Conservation (phyloP, 2,113 vertebrate species). For the Oplegnathus fasciatus region DNA sequence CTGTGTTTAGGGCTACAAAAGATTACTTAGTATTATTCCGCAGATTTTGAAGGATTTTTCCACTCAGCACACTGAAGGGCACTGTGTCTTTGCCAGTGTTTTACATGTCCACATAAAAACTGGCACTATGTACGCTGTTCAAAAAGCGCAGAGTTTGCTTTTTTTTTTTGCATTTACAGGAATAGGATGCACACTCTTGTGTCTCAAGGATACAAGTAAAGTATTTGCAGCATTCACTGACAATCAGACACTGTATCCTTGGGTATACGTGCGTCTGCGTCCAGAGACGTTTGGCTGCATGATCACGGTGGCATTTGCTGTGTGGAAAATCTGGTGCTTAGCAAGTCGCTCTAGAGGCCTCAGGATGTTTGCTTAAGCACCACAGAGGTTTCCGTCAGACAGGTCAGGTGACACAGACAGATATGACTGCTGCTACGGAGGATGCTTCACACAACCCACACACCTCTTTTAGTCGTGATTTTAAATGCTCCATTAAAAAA, state of each 20-base stretch:
- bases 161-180: slow-evolving; percentile 11
- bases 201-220: background rate
- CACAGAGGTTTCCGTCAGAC: slow-evolving; percentile 70
- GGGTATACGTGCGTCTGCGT: background rate
- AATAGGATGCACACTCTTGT: slow-evolving; percentile 11
- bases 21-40: slow-evolving; percentile 53
- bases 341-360: slow-evolving; percentile 31
- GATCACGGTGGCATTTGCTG: slow-evolving; percentile 15
- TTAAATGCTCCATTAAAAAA: background rate
- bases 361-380: slow-evolving; percentile 64
- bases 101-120: slow-evolving; percentile 26
- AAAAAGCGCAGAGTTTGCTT: slow-evolving; percentile 13
- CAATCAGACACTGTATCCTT: background rate
- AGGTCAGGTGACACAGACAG: slow-evolving; percentile 69
- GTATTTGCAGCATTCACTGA: background rate
- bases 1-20: slow-evolving; percentile 65
- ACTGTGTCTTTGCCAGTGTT: slow-evolving; percentile 26
- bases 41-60: slow-evolving; percentile 40
- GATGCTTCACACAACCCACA: slow-evolving; percentile 34
- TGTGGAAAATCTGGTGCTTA: slow-evolving; percentile 41
- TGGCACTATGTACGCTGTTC: background rate
- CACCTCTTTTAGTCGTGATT: slow-evolving; percentile 29
- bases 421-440: slow-evolving; percentile 23
- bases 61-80: slow-evolving; percentile 6
- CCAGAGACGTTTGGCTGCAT: background rate